These are phyloP conservation scores for Incurvaria masculella DNA, from an alignment of 2,888 invertebrate species.

Conservation along the genomic window DNA sequence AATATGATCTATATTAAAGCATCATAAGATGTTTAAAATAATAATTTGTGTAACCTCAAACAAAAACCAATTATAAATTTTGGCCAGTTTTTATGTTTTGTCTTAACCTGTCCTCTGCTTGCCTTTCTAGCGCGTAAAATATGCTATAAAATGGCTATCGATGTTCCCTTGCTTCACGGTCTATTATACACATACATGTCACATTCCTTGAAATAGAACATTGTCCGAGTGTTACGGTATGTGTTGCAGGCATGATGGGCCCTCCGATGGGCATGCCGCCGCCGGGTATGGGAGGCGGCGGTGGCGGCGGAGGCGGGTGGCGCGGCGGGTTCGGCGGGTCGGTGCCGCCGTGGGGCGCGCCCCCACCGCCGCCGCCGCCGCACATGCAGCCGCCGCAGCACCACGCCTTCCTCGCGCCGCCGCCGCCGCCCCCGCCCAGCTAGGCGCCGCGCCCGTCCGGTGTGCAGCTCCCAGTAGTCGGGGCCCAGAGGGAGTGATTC, in stretches of 20 bases:
- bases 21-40: too few relatives aligned
- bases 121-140: too few relatives aligned
- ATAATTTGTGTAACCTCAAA: too few relatives aligned
- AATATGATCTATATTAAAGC: background rate
- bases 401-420: slow-evolving; percentile 20
- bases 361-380: slow-evolving; percentile 51
- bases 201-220: too few relatives aligned
- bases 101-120: too few relatives aligned
- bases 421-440: slow-evolving; percentile 26
- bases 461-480: background rate
- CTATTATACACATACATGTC: too few relatives aligned
- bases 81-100: too few relatives aligned
- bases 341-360: slow-evolving; percentile 38
- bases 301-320: slow-evolving; percentile 22
- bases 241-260: slow-evolving; percentile 31
- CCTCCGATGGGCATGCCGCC: slow-evolving; percentile 1
- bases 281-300: slow-evolving; percentile 4
- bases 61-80: too few relatives aligned
- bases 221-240: too few relatives aligned
- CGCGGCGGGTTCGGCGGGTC: slow-evolving; percentile 22
- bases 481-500: too few relatives aligned
- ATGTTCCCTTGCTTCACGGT: too few relatives aligned
- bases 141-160: too few relatives aligned
- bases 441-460: slow-evolving; percentile 15
- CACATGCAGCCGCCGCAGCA: slow-evolving; percentile 14